Conservation (phyloP, 2,797 vertebrate species). For the Trematomus bernacchii region DNA sequence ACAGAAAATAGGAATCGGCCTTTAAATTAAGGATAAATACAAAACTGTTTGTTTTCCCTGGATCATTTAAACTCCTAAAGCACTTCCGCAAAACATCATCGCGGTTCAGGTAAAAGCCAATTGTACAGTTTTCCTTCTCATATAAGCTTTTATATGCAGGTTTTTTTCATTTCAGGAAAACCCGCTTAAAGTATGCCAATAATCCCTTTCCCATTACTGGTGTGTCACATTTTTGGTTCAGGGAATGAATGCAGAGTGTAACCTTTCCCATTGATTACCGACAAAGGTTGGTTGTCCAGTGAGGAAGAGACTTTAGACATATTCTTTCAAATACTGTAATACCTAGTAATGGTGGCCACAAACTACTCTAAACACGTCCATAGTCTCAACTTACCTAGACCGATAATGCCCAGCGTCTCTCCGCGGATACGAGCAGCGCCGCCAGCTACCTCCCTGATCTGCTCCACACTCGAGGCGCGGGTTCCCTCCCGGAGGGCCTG, state of each 20-base stretch:
- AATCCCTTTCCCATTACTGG: too few relatives aligned
- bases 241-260: too few relatives aligned
- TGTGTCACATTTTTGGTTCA: too few relatives aligned
- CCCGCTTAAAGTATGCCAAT: too few relatives aligned
- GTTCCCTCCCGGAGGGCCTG: slow-evolving; percentile 92
- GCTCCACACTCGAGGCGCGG: slow-evolving; percentile 90
- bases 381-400: slow-evolving; percentile 85
- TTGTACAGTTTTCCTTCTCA: too few relatives aligned
- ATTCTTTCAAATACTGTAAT: not conserved
- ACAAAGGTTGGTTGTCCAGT: too few relatives aligned
- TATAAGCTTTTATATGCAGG: too few relatives aligned
- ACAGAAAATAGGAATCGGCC: not conserved
- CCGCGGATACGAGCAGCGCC: slow-evolving; percentile 92
- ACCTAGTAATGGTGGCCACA: not conserved
- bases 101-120: too few relatives aligned
- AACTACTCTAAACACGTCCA: not conserved
- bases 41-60: not conserved
- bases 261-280: too few relatives aligned
- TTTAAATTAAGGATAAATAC: slow-evolving; percentile 4
- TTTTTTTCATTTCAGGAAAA: too few relatives aligned
- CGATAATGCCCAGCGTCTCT: slow-evolving; percentile 92
- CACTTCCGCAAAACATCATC: not conserved
- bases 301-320: too few relatives aligned
- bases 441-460: slow-evolving; percentile 92
- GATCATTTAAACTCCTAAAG: not conserved